phyloP scores from a whole-genome alignment of 2,888 invertebrate genomes.

The Campopleginae sp. region DNA sequence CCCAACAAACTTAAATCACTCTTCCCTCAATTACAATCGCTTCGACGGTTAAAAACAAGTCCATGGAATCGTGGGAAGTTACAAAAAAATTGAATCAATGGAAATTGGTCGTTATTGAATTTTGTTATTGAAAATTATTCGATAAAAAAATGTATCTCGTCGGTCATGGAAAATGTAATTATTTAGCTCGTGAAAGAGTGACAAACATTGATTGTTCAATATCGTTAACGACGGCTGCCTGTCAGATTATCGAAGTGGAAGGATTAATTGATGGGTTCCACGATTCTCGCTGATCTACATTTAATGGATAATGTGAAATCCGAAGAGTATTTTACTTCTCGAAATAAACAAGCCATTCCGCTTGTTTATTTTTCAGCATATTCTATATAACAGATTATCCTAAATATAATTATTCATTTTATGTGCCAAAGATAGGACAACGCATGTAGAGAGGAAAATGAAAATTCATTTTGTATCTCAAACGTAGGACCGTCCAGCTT shows the following conservation, averaged over 20 bases:
- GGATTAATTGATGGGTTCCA: conserved; percentile 3
- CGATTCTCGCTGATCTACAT: conserved; percentile 1
- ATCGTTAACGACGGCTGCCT: neutral
- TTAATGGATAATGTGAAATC: neutral
- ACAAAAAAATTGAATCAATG: neutral
- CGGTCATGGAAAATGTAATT: neutral
- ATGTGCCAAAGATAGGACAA: neutral
- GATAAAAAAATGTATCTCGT: neutral
- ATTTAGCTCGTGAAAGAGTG: neutral
- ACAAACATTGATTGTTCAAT: neutral
- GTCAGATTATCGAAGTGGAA: neutral
- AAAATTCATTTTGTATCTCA: no score
- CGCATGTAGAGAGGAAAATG: no score
- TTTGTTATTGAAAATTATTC: neutral
- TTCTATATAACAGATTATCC: neutral
- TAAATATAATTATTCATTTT: neutral
- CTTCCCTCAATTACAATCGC: neutral
- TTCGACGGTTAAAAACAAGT: neutral
- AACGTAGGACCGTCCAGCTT: no score
- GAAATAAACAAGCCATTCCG: neutral
- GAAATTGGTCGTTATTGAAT: neutral
- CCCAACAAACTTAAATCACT: neutral
- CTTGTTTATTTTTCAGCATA: no score
- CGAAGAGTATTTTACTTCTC: neutral
- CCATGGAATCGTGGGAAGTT: neutral